Conservation (phyloP, 2,797 vertebrate species). For the Discoglossus pictus region DNA sequence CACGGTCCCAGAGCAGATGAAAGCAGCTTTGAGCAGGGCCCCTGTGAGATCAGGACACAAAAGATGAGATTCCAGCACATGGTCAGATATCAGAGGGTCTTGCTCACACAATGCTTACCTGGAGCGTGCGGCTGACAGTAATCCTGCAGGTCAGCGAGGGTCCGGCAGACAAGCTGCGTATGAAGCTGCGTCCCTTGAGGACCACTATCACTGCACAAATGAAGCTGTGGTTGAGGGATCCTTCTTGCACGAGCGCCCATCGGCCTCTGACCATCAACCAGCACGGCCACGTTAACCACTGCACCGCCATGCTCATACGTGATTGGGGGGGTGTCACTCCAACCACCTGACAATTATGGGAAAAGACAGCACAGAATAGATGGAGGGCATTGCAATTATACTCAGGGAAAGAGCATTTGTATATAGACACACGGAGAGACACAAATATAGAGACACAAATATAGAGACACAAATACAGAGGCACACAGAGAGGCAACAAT, state of each 20-base stretch:
- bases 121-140: slow-evolving; percentile 89
- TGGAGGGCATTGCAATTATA: no score
- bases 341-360: slow-evolving; percentile 74
- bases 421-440: no score
- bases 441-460: no score
- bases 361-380: background rate
- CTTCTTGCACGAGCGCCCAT: slow-evolving; percentile 83
- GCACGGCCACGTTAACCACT: slow-evolving; percentile 84
- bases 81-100: no score
- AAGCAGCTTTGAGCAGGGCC: slow-evolving; percentile 89
- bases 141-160: slow-evolving; percentile 80
- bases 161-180: slow-evolving; percentile 69
- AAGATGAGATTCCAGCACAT: background rate
- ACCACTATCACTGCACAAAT: slow-evolving; percentile 68
- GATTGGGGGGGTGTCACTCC: slow-evolving; percentile 93
- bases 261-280: slow-evolving; percentile 80
- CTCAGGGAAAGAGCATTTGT: no score
- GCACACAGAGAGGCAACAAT: no score
- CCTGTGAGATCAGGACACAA: slow-evolving; percentile 67
- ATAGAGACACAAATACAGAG: no score
- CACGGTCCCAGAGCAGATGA: slow-evolving; percentile 82
- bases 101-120: slow-evolving; percentile 63
- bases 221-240: slow-evolving; percentile 73
- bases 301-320: slow-evolving; percentile 90
- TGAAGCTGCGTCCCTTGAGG: slow-evolving; percentile 51